A percentile compares a stretch with the other conserved stretches of the same genome.
phyloP scores from a whole-genome alignment of 2,797 vertebrate species.

The Parauchenoglanis punctatus region DNA sequence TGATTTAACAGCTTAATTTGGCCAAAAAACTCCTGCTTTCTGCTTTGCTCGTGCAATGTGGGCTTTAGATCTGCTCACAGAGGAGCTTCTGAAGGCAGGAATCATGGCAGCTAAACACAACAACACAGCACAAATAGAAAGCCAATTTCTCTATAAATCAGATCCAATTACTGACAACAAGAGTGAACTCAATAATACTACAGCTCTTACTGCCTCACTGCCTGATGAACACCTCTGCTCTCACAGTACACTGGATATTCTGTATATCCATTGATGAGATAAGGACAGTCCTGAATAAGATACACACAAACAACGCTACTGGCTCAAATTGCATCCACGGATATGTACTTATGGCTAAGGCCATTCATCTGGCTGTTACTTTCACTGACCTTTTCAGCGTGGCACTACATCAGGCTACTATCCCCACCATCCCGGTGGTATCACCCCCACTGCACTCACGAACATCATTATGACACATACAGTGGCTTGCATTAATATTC shows the following conservation, averaged over 20 bases:
- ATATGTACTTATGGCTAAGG: not conserved
- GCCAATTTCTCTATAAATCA: not conserved
- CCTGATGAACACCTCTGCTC: not conserved
- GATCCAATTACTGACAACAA: not conserved
- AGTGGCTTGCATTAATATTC: not conserved
- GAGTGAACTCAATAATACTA: not conserved
- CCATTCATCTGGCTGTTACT: not conserved
- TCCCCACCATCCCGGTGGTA: not conserved
- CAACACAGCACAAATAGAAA: not conserved
- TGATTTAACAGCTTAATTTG: not conserved
- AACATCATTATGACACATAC: not conserved
- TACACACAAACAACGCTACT: not conserved
- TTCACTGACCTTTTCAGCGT: not conserved
- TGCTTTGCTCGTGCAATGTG: not conserved
- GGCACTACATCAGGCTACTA: not conserved
- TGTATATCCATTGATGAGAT: not conserved
- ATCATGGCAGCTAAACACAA: not conserved
- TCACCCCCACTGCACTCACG: not conserved
- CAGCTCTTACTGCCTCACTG: not conserved
- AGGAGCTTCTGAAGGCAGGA: not conserved
- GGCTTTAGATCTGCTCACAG: not conserved
- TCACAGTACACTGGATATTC: not conserved
- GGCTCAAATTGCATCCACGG: not conserved
- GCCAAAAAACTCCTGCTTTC: too few relatives aligned
- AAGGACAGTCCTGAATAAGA: not conserved